These are phyloP conservation scores for Octopus sinensis DNA, from an alignment of 1,140 invertebrate species.

Conservation along the genomic window DNA sequence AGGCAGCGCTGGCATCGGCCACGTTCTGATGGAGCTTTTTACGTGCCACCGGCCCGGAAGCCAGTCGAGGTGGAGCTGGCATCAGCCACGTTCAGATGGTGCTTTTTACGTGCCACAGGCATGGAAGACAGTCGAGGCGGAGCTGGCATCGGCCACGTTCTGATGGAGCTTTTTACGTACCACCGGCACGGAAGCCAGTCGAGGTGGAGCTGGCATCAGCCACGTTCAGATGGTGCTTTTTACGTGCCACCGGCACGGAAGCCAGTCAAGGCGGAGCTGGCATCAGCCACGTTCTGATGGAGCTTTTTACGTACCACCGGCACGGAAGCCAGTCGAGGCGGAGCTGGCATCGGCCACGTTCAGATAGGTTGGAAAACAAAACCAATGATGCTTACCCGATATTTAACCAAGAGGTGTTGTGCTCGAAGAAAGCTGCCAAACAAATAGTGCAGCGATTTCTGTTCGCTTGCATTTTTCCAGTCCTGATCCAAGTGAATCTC, in stretches of 20 bases:
- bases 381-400: conserved; percentile 18
- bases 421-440: conserved; percentile 41
- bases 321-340: background rate
- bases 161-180: no score
- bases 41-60: no score
- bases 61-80: no score
- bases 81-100: no score
- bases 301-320: background rate
- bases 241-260: background rate
- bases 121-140: no score
- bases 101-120: no score
- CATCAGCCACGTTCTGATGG: background rate
- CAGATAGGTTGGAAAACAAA: background rate
- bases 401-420: conserved; percentile 17
- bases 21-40: no score
- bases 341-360: background rate
- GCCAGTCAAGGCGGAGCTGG: background rate
- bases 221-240: background rate
- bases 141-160: no score
- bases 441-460: conserved; percentile 42
- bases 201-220: background rate
- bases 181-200: background rate
- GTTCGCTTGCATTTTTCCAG: conserved; percentile 32
- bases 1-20: no score
- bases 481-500: conserved; percentile 49